phyloP scores from a whole-genome alignment of 2,888 invertebrate genomes.

The Agrenia bidenticulata region DNA sequence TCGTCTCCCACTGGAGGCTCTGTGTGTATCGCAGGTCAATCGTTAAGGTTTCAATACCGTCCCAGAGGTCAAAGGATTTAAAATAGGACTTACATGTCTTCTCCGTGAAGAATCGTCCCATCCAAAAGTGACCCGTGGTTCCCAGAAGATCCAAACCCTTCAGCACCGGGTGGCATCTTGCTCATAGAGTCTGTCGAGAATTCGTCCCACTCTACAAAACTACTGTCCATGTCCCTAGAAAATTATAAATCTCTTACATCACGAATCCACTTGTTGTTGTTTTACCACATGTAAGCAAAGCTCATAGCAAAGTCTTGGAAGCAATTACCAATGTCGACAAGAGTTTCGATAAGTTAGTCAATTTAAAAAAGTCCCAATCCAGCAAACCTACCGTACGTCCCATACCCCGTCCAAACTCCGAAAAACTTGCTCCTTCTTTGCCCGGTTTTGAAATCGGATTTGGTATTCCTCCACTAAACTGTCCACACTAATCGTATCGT shows the following conservation, averaged over 20 bases:
- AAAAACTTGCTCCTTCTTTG: constrained; percentile 43
- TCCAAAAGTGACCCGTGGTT: not conserved
- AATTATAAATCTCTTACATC: no score
- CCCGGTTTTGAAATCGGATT: constrained; percentile 34
- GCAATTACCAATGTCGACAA: no score
- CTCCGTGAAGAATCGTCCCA: not conserved
- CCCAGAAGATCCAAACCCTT: not conserved
- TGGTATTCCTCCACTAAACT: constrained; percentile 46
- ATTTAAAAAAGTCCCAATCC: no score
- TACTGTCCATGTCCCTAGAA: constrained; percentile 50
- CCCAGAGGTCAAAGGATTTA: no score
- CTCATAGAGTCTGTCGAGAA: constrained; percentile 42
- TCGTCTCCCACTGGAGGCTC: constrained; percentile 11
- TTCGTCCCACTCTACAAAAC: constrained; percentile 51
- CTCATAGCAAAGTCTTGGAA: no score
- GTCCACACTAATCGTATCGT: constrained; percentile 47
- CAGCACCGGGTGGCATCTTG: constrained; percentile 12
- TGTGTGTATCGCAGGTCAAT: not conserved
- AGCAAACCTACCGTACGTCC: constrained; percentile 44
- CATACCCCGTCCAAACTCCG: constrained; percentile 47
- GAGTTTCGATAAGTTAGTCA: no score
- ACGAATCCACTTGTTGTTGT: no score
- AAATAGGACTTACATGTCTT: not conserved
- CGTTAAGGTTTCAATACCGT: no score
- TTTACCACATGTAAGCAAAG: no score